Base-by-base conservation (phyloP, 2,797 vertebrate species). In the Pogoniulus pusillus region DNA sequence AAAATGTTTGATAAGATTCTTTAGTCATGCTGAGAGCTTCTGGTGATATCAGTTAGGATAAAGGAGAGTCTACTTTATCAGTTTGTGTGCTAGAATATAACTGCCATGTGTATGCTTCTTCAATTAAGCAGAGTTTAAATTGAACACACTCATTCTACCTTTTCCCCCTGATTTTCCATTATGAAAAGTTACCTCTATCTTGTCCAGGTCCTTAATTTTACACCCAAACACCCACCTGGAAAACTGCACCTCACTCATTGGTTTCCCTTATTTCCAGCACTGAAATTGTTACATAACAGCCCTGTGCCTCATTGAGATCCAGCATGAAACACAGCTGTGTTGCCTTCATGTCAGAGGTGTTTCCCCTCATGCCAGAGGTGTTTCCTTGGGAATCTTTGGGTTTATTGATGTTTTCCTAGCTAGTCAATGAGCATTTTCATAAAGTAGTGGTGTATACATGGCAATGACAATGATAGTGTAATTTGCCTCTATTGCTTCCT, bases 401-500 rank as follows among this genome's bases (percentile, higher is more conserved):
- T 93, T 93, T 92, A 62, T 89, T 86, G 70, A 80, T 93, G 72
- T 91, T 95, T 95, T 86, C 77, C 49, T 76, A 85, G 62, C 49
- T 54, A 90, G 70, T 80, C 6, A 2, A 90, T 80, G 39, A 89
- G 59, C 69, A 26, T 59, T 95, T 95, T 89, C 92, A 30, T 91
- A 45, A 65, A 91, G 80, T 77, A 91, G 64, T 76, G 41, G 62
- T 91, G 23, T 94, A 54, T 88, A 93, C 85, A 69, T 80, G 91
- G 91, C 81, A 89, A 92, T 94, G 81, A 93, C 66, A 85, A 93
- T 95, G 55, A 93, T 77, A 92, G 93, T 82, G 43, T 95, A 94
- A 93, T 91, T 93, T 96, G 66, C 95, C 85, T 92, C 93, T 96
- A 74, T 92, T 94, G 69, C 90, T 95, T 96, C 94, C 94, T 94